Base-by-base conservation (phyloP, 2,797 vertebrate genomes). In the Tympanoctomys barrerae region DNA sequence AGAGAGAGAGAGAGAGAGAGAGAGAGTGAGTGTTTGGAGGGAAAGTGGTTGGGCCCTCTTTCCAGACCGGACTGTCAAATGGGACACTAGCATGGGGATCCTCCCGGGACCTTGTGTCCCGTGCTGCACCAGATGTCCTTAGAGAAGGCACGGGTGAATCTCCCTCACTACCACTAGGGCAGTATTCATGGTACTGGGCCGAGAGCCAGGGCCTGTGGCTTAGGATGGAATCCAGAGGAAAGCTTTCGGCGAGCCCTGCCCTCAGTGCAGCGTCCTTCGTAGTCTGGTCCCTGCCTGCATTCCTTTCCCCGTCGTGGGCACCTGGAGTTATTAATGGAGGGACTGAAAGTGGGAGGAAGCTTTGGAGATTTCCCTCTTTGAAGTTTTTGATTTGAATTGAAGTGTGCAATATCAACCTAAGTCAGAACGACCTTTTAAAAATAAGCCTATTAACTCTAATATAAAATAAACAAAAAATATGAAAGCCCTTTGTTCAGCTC, bases 71-170 rank as follows among this genome's bases (percentile, higher is more conserved):
- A 21, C 46, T 73, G 4, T 78, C 33, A 14, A 31, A 75, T 82
- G 64, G 26, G 31, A 64, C 19, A 36, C 10, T 3, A 78, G 33
- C n/a, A 49, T 5, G 31, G 5, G 14, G 77, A 52, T 54, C 31
- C 9, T 79, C 77, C 49, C 49, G 1, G 31, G 31, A 46, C 13
- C 31, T 83, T 52, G n/a, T 3, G 1, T 33, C 24, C 4, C 7
- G 5, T 39, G 7, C 54, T 18, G 57, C 54, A 46, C 54, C n/a
- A 0, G 33, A 36, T 33, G 7, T n/a, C 18, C 0, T 6, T 9
- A 80, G 64, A n/a, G 42, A 6, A 46, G 33, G 24, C 49, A 22
- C 9, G 4, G 19, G 77, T 24, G 52, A 90, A 31, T 57, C 70
- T 18, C 26, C n/a, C 66, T 66, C 39, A 13, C 39, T 82, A 61